Percentiles rank a stretch among this genome's conserved stretches.
Evolutionary conservation across 2,797 vertebrate genomes (phyloP).

Genomic region (Margarornis squamiger): DNA sequence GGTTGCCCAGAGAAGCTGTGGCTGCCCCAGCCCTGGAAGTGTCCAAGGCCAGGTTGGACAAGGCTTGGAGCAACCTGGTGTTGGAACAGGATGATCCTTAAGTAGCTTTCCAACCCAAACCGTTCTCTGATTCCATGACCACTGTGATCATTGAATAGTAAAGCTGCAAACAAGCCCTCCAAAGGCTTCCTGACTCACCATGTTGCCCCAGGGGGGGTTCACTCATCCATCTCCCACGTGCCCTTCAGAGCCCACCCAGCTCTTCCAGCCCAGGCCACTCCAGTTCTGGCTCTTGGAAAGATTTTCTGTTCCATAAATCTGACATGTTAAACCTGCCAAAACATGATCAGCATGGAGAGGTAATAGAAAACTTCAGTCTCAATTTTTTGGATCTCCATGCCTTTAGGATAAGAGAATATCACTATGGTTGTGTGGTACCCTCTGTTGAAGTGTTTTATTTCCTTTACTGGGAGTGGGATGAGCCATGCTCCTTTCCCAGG

Average conservation of each 20-base stretch:
- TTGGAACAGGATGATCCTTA: too few relatives aligned
- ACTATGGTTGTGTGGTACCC: rapidly evolving
- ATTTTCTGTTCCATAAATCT: background rate
- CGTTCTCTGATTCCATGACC: too few relatives aligned
- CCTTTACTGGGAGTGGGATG: rapidly evolving
- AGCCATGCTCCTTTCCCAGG: rapidly evolving
- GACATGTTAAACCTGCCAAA: background rate
- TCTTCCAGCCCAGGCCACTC: rapidly evolving
- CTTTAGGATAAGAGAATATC: background rate
- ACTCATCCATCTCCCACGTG: background rate
- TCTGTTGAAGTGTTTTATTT: background rate
- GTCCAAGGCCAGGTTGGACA: background rate
- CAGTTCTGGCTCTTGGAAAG: too few relatives aligned
- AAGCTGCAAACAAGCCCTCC: background rate
- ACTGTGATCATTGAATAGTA: rapidly evolving
- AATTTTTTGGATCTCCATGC: background rate
- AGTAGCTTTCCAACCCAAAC: background rate
- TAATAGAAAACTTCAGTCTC: background rate
- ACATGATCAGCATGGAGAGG: rapidly evolving
- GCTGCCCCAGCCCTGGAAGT: background rate
- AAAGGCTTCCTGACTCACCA: background rate
- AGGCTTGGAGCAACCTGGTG: background rate
- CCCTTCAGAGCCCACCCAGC: background rate
- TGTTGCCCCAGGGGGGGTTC: rapidly evolving
- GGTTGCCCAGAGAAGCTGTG: background rate